phyloP scores from a whole-genome alignment of 2,797 vertebrate species.

The Gadopsis marmoratus region DNA sequence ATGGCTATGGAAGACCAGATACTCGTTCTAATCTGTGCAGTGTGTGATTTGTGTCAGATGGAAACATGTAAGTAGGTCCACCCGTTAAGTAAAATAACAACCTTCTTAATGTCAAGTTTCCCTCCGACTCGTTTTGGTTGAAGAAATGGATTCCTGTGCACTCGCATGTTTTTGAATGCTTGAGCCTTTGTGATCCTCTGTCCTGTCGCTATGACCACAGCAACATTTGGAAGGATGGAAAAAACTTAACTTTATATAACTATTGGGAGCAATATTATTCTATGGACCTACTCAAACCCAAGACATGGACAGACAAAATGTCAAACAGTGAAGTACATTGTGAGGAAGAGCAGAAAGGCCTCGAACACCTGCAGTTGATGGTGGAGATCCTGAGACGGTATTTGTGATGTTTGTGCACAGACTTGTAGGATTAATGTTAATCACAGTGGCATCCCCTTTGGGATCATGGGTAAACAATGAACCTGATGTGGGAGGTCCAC shows the following conservation, averaged over 20 bases:
- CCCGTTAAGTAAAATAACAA: background rate
- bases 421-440: constrained; percentile 73
- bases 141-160: background rate
- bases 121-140: background rate
- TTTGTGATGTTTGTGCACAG: constrained; percentile 56
- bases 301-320: constrained; percentile 20
- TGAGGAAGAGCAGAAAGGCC: background rate
- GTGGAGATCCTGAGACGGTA: constrained; percentile 37
- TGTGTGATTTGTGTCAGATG: no score
- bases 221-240: background rate
- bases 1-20: background rate
- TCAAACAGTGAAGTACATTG: constrained; percentile 3
- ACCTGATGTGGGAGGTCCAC: constrained; percentile 57
- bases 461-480: constrained; percentile 52
- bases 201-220: background rate
- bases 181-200: background rate
- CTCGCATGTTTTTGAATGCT: background rate
- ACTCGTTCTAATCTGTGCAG: background rate
- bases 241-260: background rate
- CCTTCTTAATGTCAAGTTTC: background rate
- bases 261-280: background rate
- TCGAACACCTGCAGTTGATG: constrained; percentile 41
- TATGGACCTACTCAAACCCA: background rate
- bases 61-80: background rate
- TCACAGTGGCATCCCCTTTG: constrained; percentile 57